These are phyloP conservation scores for Drosophila malerkotliana DNA, from an alignment of 1,140 invertebrate species.

Conservation along the genomic window DNA sequence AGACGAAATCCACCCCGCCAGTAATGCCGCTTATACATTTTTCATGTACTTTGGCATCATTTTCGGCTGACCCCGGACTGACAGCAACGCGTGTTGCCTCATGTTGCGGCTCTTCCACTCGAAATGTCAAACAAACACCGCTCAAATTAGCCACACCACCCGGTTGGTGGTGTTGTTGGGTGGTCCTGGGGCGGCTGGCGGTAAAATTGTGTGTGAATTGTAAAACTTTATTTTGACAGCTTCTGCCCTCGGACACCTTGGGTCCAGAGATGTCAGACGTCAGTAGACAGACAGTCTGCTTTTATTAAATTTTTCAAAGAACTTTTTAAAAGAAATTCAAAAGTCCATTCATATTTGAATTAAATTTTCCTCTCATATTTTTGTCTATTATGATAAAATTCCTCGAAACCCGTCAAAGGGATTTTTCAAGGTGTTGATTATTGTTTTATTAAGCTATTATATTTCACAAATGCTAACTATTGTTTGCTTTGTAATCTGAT, in stretches of 20 bases:
- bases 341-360: background rate
- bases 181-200: background rate
- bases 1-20: conserved; percentile 36
- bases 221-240: conserved; percentile 81
- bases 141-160: conserved; percentile 71
- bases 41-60: conserved; percentile 62
- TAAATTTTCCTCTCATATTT: no score
- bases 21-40: conserved; percentile 50
- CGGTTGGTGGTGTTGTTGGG: background rate
- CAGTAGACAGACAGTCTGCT: conserved; percentile 1
- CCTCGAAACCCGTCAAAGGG: no score
- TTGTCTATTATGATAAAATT: background rate
- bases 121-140: conserved; percentile 73
- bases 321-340: background rate
- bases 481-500: background rate
- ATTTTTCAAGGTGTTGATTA: background rate
- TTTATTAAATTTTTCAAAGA: background rate
- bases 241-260: conserved; percentile 67
- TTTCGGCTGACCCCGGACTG: conserved; percentile 46
- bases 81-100: conserved; percentile 65
- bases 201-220: conserved; percentile 63
- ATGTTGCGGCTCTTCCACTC: conserved; percentile 67
- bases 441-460: background rate
- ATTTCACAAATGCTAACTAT: background rate
- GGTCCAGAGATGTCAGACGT: conserved; percentile 37